Base-by-base conservation (phyloP, 2,797 vertebrate genomes). In the Etheostoma nigrum region DNA sequence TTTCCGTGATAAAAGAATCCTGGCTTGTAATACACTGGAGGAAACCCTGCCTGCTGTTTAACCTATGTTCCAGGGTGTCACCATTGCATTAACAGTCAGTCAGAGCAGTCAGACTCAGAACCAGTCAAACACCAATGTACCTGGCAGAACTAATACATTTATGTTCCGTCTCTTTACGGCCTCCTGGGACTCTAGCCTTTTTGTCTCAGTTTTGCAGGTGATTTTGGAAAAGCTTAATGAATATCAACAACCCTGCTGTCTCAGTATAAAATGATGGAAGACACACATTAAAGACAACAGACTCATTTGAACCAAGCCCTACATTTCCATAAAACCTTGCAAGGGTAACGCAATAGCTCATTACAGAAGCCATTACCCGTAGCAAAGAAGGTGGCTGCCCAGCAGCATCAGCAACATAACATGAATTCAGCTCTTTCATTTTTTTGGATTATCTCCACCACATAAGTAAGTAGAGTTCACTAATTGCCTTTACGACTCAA, bases 281-380 rank as follows among this genome's bases (percentile, higher is more conserved):
- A 85, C 65, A 4, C 73, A 82, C 78, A 82, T 74, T 68, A 23
- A 58, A 70, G 63, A 73, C 73, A 82, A 82, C 66, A 52, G 21
- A 71, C 54, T 76, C 66, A 68, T 83, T 84, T 78, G 45, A 80
- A 70, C n/a, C 65, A 47, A 83, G 78, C 51, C 25, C 60, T 16
- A 49, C 60, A 86, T 88, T 82, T 80, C 78, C 57, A 87, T 88
- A 89, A 85, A 84, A 67, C 45, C 77, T 83, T 72, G 52, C 53
- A 67, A 78, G 55, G 84, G 81, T 87, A 87, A 83, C 60, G 72
- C 70, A 86, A 57, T 49, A 55, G 72, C 47, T 78, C 84, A 85
- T 90, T 88, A 89, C 60, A 81, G 59, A 80, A 67, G 72, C 74
- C 72, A 88, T 90, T 86, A 91, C 19, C 60, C 63, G 36, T 2